A percentile compares a stretch with the other conserved stretches of the same genome.
These are phyloP conservation scores for Saccostrea glomerata DNA, from an alignment of 1,140 invertebrate species.

Conservation along the genomic window DNA sequence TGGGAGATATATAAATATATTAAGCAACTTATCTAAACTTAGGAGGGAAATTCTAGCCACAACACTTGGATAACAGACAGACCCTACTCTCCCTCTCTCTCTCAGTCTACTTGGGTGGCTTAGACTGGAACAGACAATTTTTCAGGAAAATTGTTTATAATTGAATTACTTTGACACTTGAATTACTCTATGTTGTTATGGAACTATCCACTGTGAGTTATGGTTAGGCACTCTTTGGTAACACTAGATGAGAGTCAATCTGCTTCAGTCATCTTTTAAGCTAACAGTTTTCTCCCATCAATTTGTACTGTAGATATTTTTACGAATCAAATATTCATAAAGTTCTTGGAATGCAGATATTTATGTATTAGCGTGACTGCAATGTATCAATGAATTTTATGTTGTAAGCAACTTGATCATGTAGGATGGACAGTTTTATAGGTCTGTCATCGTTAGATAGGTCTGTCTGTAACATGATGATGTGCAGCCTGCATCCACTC, in stretches of 20 bases:
- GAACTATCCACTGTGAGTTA: background rate
- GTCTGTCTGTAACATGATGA: background rate
- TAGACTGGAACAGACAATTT: background rate
- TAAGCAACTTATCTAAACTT: background rate
- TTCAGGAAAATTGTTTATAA: constrained; percentile 25
- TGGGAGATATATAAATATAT: background rate
- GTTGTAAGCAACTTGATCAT: background rate
- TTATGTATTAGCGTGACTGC: background rate
- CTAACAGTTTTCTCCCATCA: background rate
- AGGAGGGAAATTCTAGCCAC: background rate
- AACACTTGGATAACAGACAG: background rate
- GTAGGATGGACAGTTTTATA: background rate
- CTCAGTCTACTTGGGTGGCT: constrained; percentile 1
- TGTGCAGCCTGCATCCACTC: background rate
- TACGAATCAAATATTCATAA: background rate
- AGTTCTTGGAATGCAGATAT: background rate
- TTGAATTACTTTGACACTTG: constrained; percentile 22
- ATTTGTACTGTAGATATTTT: background rate
- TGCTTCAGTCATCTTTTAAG: background rate
- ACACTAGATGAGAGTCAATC: background rate
- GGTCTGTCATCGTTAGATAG: background rate
- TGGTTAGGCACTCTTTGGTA: background rate
- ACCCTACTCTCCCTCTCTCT: background rate
- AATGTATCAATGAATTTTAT: background rate
- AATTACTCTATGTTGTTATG: background rate